Evolutionary conservation across 2,113 vertebrate species (phyloP).

Genomic region (Rynchops niger): DNA sequence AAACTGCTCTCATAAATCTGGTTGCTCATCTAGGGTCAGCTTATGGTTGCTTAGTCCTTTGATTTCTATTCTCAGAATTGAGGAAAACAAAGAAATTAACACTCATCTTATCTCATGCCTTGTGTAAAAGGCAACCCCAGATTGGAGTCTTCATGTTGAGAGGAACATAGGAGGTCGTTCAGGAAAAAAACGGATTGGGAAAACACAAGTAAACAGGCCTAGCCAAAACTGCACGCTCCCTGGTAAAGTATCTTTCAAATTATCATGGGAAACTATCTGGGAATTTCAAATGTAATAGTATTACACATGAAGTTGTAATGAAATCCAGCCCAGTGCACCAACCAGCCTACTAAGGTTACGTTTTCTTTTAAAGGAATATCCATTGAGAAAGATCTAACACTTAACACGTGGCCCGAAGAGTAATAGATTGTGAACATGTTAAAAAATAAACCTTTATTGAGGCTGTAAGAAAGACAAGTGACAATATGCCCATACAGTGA

Average conservation of each 20-base stretch:
- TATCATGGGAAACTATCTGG: neutral
- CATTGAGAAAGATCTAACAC: neutral
- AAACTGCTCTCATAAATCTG: neutral
- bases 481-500: accelerated
- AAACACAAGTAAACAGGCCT: neutral
- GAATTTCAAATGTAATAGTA: neutral
- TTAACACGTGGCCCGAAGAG: neutral
- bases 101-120: neutral
- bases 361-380: neutral
- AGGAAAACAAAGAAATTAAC: neutral
- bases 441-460: neutral
- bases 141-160: neutral
- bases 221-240: neutral
- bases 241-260: neutral
- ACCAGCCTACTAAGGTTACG: neutral
- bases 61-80: neutral
- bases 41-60: neutral
- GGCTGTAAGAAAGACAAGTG: neutral
- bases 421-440: neutral
- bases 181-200: neutral
- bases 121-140: neutral
- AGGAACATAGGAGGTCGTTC: neutral
- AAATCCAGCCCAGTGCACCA: neutral
- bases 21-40: neutral
- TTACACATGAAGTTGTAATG: neutral